Evolutionary conservation across 1,140 invertebrate species (phyloP).

Genomic region (Bradynema listronoti): DNA sequence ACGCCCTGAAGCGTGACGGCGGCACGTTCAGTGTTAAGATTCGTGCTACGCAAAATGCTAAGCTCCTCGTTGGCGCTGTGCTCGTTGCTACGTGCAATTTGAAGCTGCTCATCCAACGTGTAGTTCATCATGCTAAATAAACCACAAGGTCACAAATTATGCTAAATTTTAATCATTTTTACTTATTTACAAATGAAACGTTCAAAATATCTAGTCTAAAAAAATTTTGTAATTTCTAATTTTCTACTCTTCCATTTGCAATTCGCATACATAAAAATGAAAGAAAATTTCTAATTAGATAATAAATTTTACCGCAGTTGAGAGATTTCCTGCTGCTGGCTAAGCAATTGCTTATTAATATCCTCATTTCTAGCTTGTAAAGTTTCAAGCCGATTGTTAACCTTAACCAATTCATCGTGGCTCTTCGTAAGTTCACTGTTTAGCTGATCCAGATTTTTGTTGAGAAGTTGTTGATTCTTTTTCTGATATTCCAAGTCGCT

Average conservation of each 20-base stretch:
- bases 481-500: conserved; percentile 36
- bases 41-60: conserved; percentile 19
- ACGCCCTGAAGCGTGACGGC: conserved; percentile 30
- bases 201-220: neutral
- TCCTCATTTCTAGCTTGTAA: conserved; percentile 24
- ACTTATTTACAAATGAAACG: neutral
- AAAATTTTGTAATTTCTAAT: too few relatives aligned
- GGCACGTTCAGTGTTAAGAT: conserved; percentile 23
- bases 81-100: conserved; percentile 22
- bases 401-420: conserved; percentile 12
- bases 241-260: neutral
- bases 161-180: too few relatives aligned
- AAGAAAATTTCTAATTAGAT: too few relatives aligned
- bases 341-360: conserved; percentile 24
- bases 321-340: conserved; percentile 30
- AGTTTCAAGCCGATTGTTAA: conserved; percentile 15
- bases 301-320: conserved; percentile 10
- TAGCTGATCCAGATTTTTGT: conserved; percentile 24
- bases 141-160: neutral
- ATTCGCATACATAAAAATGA: too few relatives aligned
- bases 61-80: conserved; percentile 14
- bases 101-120: conserved; percentile 15
- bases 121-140: conserved; percentile 27
- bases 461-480: conserved; percentile 32
- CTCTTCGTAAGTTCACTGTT: conserved; percentile 15